Evolutionary conservation across 2,113 vertebrate genomes (phyloP), one percentile per base, ranked within the genome.

Genomic region (Stigmatopora argus): DNA sequence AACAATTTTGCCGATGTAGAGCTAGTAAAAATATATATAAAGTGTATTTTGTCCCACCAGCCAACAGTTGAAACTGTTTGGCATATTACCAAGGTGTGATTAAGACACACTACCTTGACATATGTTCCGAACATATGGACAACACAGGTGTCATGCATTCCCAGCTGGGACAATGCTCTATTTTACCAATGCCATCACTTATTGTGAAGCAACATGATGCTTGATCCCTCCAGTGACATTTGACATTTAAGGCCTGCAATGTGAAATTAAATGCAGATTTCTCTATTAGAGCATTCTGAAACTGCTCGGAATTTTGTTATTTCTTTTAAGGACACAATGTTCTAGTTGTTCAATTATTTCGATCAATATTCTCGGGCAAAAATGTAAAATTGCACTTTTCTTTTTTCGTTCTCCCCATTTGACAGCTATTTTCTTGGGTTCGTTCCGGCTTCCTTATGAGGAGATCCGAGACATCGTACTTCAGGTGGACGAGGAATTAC

Each of bases 391-490:
- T 70, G 88, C 79, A 23, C 7, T 85, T 74, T 44, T 72, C 87
- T 34, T 60, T 80, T 75, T 82, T 61, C 6, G 14, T 15, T 61
- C 59, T 3, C 91, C 93, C 83, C 71, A 67, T 87, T 80, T 64
- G 78, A 88, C 90, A 98, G 97, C 97, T 75, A 99, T 99, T 89
- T 99, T 98, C 88, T 84, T 99, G 80, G 95, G 96, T 79, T 98
- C 96, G 64, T 96, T 96, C 83, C 95, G 96, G 71, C 92, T 98
- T 93, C 91, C 96, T 87, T 99, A 98, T 66, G 93, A 96, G 86
- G 96, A 99, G 86, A 98, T 99, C 79, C 94, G 93, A 86, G 93
- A 93, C 84, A 92, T 93, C 3, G 92, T 99, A 87, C 86, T 99
- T 83, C 90, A 97, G 75, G 94, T 97, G 70, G 93, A 98, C 84